These are phyloP conservation scores for Phlogophora meticulosa DNA, from an alignment of 2,888 invertebrate species.

Conservation along the genomic window DNA sequence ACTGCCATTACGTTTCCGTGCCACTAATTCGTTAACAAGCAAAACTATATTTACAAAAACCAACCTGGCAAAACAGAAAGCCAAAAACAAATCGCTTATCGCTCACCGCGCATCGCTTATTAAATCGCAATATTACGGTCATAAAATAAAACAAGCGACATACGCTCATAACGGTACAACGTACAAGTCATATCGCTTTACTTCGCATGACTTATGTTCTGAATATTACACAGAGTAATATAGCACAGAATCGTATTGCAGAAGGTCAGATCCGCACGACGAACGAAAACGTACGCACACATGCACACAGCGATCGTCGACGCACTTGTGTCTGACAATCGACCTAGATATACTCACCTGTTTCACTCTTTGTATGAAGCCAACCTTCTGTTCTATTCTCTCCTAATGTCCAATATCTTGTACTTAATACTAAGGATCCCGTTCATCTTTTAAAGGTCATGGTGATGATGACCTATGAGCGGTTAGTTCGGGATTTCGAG, in stretches of 20 bases:
- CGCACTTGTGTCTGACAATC: neutral
- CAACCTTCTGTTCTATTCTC: slow-evolving; percentile 13
- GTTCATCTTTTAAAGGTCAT: slow-evolving; percentile 51
- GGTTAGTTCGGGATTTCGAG: slow-evolving; percentile 27
- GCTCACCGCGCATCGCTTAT: slow-evolving; percentile 54
- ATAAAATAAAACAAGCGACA: slow-evolving; percentile 62
- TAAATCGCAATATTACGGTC: slow-evolving; percentile 61
- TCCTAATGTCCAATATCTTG: slow-evolving; percentile 11
- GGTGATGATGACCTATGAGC: slow-evolving; percentile 31
- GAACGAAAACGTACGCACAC: neutral
- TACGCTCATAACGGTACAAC: slow-evolving; percentile 67
- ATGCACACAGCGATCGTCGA: neutral
- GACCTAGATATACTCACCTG: neutral
- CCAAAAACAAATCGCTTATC: slow-evolving; percentile 49
- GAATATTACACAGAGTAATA: slow-evolving; percentile 44
- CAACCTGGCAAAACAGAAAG: slow-evolving; percentile 20
- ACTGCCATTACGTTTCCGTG: neutral
- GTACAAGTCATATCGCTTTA: slow-evolving; percentile 60
- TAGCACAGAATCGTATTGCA: slow-evolving; percentile 7
- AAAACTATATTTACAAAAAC: slow-evolving; percentile 14
- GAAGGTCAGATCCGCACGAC: neutral
- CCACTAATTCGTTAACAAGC: slow-evolving; percentile 19
- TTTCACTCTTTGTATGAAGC: neutral
- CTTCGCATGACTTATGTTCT: slow-evolving; percentile 58
- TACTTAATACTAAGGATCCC: slow-evolving; percentile 47